Conservation (phyloP, 1,140 invertebrate species). For the Penaeus japonicus region DNA sequence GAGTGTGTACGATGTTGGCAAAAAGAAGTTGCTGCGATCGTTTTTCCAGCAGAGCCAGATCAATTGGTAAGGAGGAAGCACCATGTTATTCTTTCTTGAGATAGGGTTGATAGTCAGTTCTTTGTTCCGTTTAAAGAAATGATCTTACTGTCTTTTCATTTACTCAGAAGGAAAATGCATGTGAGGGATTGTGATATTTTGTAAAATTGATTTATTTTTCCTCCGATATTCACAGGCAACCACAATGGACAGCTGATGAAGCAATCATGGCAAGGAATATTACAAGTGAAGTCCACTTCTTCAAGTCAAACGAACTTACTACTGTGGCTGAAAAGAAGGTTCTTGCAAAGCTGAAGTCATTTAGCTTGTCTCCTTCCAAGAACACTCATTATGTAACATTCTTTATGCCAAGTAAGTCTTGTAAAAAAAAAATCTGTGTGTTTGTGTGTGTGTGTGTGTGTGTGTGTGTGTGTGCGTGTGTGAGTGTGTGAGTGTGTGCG, state of each 20-base stretch:
- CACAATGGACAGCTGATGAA: conserved; percentile 53
- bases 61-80: conserved; percentile 29
- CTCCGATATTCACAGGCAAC: conserved; percentile 28
- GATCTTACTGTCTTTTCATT: background rate
- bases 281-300: conserved; percentile 53
- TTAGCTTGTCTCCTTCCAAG: conserved; percentile 47
- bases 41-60: conserved; percentile 49
- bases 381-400: conserved; percentile 42
- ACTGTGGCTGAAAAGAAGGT: conserved; percentile 41
- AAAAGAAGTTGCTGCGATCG: conserved; percentile 39
- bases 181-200: background rate
- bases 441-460: background rate
- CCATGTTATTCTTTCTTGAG: background rate
- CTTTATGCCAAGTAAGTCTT: conserved; percentile 47
- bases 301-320: conserved; percentile 37
- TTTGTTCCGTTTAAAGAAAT: too few relatives aligned
- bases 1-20: conserved; percentile 46
- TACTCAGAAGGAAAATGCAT: background rate
- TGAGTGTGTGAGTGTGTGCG: too few relatives aligned
- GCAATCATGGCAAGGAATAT: conserved; percentile 37
- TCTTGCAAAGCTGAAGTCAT: conserved; percentile 37
- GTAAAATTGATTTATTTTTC: background rate
- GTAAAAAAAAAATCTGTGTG: background rate
- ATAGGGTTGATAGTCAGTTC: too few relatives aligned
- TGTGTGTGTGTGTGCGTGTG: background rate